Base-by-base conservation (phyloP, 2,797 vertebrate species). In the Capromys pilorides region DNA sequence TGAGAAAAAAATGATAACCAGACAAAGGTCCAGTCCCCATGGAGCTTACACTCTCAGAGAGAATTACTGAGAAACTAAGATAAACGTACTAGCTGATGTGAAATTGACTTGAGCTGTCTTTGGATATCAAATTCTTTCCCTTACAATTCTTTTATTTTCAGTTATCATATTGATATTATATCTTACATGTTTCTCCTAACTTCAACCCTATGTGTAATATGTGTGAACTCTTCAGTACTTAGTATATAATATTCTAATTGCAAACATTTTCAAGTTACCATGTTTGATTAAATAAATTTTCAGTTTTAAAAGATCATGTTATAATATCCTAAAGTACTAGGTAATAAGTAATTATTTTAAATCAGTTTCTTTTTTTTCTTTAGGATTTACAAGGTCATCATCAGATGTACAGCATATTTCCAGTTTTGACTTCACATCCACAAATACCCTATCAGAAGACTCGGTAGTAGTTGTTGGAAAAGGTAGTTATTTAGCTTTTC, bases 401-500 rank as follows among this genome's bases (percentile, higher is more conserved):
- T 80, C 96, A 69, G 90, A 67, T 93, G 95, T 95, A 75, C 97
- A 98, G 14, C 97, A 95, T 5, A 95, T 90, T 94, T 92, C 93
- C 24, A 89, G 61, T 18, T 93, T 92, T 69, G 97, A 97, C 66
- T 88, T 93, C 88, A 97, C 97, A 61, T 97, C 98, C 59, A 97
- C 97, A n/a, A 97, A 97, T 77, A 98, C 98, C 51, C 97, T 98
- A 91, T 90, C 98, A 80, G 99, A 99, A 94, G 99, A 99, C 0
- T 97, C 97, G 61, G 98, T 98, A 31, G 97, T 96, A 85, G 97
- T 99, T 93, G 97, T 99, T 96, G 99, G 99, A 95, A 99, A 98
- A 99, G 99, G 99, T 99, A 92, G 26, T 96, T 95, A 62, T 64
- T 87, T 94, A 86, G 49, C 7, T 51, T 49, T 49, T 33, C 51